These are phyloP conservation scores for Macroteleia sp. DNA, from an alignment of 2,888 invertebrate species.

Conservation along the genomic window DNA sequence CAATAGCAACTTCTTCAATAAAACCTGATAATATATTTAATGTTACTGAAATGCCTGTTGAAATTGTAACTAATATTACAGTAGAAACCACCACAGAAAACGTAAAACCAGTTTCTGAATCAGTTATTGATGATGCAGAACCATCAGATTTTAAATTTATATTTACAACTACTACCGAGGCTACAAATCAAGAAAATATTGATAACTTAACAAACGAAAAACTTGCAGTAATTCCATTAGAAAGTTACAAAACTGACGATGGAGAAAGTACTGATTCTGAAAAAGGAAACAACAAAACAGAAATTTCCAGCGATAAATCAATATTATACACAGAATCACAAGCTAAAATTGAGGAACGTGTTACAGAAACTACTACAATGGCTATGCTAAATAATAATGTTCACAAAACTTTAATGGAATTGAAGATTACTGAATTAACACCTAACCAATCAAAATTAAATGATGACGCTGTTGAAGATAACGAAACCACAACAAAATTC, in stretches of 20 bases:
- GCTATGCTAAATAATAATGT: conserved; percentile 1
- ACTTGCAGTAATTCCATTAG: conserved; percentile 76
- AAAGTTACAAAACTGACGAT: conserved; percentile 54
- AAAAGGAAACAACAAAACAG: too few species aligned
- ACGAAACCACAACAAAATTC: conserved; percentile 51
- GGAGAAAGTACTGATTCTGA: too few species aligned
- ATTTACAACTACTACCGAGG: conserved; percentile 68
- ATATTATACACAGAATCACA: neutral
- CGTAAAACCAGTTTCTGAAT: conserved; percentile 79
- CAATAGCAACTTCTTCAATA: conserved; percentile 70
- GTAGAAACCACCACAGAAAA: conserved; percentile 67
- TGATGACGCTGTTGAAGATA: conserved; percentile 15
- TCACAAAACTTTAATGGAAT: conserved; percentile 3
- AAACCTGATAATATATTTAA: conserved; percentile 48
- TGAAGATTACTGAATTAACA: conserved; percentile 50
- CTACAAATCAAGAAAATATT: conserved; percentile 48
- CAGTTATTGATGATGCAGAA: conserved; percentile 74
- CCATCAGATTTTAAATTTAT: conserved; percentile 72
- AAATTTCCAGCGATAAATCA: too few species aligned
- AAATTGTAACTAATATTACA: conserved; percentile 20
- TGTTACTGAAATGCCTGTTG: too few species aligned
- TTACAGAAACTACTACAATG: too few species aligned
- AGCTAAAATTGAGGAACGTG: conserved; percentile 2
- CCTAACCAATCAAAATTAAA: conserved; percentile 22
- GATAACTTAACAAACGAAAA: conserved; percentile 72